Evolutionary conservation across 1,140 invertebrate species (phyloP), one percentile per base, ranked within the genome.

Genomic region (Philotrypesis tridentata): DNA sequence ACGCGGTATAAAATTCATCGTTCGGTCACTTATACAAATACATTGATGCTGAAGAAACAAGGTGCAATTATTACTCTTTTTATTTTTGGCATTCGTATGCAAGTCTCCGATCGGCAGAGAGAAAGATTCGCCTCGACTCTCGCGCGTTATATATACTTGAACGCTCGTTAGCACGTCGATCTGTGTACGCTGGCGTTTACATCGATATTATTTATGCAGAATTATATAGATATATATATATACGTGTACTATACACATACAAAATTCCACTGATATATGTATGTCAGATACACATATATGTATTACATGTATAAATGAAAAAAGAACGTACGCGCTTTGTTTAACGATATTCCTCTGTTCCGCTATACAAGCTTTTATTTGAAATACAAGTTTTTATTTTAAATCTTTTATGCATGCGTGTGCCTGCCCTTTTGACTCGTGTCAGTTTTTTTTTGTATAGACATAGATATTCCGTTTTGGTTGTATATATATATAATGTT

Each of bases 171-270:
- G 81, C 84, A 68, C 61, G 79, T 65, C n/a, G 74, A 81, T 85
- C 23, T 68, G 43, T 83, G 74, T 80, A 73, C 76, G 37, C 75
- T 82, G 67, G 55, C 80, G 77, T 77, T 79, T 81, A 79, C 80
- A 84, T 80, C 43, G n/a, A 79, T 55, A 55, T 78, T 80, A 74
- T 73, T 78, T 73, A 83, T 84, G 77, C 82, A 83, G 75, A 67
- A 79, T 9, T 37, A 37, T 37, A 37, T 37, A 37, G 3, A 37
- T 37, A 37, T 37, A 37, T 37, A 72, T 80, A 77, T 75, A 81
- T 86, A 83, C 71, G 73, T 84, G 61, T 83, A 81, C 65, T 65
- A 55, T 82, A 82, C 77, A 48, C 78, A 81, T 81, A 81, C 7
- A 67, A 63, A 74, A 70, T 76, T 67, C n/a, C 25, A 60, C 83